A percentile compares a stretch with the other conserved stretches of the same genome.
Evolutionary conservation across 2,888 invertebrate genomes (phyloP).

Genomic region (Rotaria sp.): DNA sequence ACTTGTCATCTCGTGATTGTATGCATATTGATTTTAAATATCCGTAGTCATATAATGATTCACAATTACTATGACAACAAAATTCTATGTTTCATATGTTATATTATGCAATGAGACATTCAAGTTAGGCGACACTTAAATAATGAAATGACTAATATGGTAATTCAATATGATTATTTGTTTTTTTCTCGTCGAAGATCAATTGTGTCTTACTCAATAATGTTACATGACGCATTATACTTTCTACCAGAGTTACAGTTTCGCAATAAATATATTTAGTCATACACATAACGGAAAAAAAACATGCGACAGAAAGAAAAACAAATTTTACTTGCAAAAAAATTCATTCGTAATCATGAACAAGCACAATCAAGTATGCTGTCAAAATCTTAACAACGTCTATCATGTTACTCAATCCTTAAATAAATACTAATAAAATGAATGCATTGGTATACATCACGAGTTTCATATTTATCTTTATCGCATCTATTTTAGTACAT

Average conservation of each 20-base stretch:
- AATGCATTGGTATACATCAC: not conserved
- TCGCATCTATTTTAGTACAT: not conserved
- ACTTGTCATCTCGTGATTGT: not conserved
- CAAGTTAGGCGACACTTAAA: not conserved
- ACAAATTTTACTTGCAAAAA: no score
- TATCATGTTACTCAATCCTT: not conserved
- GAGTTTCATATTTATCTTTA: not conserved
- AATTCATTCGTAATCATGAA: not conserved
- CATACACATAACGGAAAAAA: no score
- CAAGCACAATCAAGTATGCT: not conserved
- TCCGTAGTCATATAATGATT: not conserved
- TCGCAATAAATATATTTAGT: no score
- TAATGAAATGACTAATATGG: not conserved
- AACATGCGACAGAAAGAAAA: no score
- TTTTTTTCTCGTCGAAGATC: no score
- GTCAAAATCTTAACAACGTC: not conserved
- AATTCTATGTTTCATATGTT: not conserved
- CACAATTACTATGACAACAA: not conserved
- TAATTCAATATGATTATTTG: no score
- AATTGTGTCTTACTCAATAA: no score
- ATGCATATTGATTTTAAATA: not conserved
- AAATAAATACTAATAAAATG: not conserved
- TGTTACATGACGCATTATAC: no score
- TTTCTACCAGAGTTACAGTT: no score
- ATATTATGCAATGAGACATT: not conserved